A percentile compares a stretch with the other conserved stretches of the same genome.
Evolutionary conservation across 2,888 invertebrate species (phyloP).

Genomic region (Rhyacophila evoluta): DNA sequence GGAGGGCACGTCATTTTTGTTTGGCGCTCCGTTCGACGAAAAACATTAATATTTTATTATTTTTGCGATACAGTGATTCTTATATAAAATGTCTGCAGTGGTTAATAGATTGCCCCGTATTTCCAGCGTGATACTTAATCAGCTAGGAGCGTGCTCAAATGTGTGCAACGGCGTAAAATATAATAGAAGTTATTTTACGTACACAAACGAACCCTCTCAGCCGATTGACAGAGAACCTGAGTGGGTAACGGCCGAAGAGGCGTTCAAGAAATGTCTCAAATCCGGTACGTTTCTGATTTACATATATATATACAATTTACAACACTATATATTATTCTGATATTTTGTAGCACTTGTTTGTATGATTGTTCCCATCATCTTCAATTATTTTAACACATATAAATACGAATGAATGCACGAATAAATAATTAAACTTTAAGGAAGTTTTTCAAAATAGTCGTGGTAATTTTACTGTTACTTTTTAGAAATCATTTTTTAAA

Average conservation of each 20-base stretch:
- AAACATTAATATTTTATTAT: background rate
- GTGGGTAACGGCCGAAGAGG: conserved; percentile 80
- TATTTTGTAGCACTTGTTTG: too few relatives aligned
- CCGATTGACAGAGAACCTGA: conserved; percentile 81
- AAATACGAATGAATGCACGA: too few relatives aligned
- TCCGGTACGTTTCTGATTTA: conserved; percentile 89
- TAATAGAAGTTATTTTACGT: conserved; percentile 77
- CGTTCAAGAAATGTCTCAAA: conserved; percentile 79
- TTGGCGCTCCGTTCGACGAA: conserved; percentile 19
- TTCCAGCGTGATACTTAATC: conserved; percentile 38
- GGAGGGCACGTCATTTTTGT: conserved; percentile 6
- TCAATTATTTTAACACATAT: too few relatives aligned
- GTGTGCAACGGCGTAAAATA: conserved; percentile 57
- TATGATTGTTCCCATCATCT: too few relatives aligned
- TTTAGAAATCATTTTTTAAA: too few relatives aligned
- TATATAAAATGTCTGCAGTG: conserved; percentile 41
- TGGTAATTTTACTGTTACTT: too few relatives aligned
- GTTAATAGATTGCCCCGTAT: conserved; percentile 42
- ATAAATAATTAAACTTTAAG: too few relatives aligned
- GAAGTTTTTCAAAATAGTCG: too few relatives aligned
- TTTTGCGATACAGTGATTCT: background rate
- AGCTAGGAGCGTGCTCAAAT: conserved; percentile 39
- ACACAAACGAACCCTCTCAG: conserved; percentile 84
- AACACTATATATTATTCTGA: too few relatives aligned
- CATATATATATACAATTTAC: too few relatives aligned